A percentile compares a stretch with the other conserved stretches of the same genome.
These are phyloP conservation scores for Orius laevigatus DNA, from an alignment of 1,140 invertebrate genomes.

Conservation along the genomic window DNA sequence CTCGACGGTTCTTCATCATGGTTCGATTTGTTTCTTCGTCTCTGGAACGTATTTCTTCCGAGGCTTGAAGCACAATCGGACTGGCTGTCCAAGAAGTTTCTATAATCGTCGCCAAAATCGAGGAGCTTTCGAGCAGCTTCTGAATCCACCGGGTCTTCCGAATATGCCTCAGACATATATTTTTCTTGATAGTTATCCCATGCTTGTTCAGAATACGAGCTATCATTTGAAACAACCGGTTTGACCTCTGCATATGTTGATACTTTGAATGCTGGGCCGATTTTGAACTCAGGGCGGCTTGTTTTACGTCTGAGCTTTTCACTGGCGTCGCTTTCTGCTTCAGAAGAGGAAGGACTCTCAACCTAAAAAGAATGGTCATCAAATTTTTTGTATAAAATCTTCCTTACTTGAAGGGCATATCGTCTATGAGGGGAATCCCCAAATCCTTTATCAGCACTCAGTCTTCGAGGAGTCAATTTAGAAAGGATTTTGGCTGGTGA, in stretches of 20 bases:
- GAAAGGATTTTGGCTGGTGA: slow-evolving; percentile 11
- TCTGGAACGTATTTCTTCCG: slow-evolving; percentile 22
- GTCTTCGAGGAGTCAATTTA: slow-evolving; percentile 7
- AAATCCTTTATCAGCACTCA: slow-evolving; percentile 12
- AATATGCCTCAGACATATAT: slow-evolving; percentile 80
- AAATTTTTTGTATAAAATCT: not conserved
- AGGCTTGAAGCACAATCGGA: slow-evolving; percentile 59
- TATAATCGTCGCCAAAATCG: slow-evolving; percentile 82
- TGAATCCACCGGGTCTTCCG: slow-evolving; percentile 66
- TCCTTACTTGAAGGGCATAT: slow-evolving; percentile 2
- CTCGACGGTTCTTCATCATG: slow-evolving; percentile 33
- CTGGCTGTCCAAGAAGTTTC: slow-evolving; percentile 71
- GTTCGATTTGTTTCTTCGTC: slow-evolving; percentile 5
- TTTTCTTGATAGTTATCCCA: slow-evolving; percentile 61
- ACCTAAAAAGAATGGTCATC: slow-evolving; percentile 8
- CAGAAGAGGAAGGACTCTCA: slow-evolving; percentile 11
- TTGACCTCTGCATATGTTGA: slow-evolving; percentile 11
- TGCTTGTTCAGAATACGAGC: slow-evolving; percentile 71
- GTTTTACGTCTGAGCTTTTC: slow-evolving; percentile 19
- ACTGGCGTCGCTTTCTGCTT: slow-evolving; percentile 13
- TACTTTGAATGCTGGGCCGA: slow-evolving; percentile 29
- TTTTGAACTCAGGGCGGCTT: slow-evolving; percentile 30
- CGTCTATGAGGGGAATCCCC: slow-evolving; percentile 12
- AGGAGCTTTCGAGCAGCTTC: slow-evolving; percentile 62
- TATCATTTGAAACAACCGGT: slow-evolving; percentile 35